phyloP scores from a whole-genome alignment of 2,888 invertebrate species.

The Crepidodera aurea region DNA sequence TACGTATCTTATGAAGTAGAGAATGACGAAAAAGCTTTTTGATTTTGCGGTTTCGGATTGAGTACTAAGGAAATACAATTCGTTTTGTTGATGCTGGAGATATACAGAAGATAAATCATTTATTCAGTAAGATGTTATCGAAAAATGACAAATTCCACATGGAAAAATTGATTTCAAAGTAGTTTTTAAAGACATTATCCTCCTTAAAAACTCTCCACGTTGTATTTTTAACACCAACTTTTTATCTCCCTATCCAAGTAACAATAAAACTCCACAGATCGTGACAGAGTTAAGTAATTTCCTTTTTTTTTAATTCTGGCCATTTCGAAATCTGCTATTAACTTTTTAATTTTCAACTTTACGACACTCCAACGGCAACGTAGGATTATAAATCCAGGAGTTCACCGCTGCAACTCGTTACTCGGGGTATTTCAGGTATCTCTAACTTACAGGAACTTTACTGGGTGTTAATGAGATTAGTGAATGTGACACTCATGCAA shows the following conservation, averaged over 20 bases:
- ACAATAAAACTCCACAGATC: not conserved
- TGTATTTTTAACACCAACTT: no score
- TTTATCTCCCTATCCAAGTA: not conserved
- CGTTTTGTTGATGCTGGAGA: no score
- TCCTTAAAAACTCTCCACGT: no score
- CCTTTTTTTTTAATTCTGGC: not conserved
- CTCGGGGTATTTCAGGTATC: slow-evolving; percentile 25
- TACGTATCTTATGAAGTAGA: no score
- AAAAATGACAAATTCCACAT: no score
- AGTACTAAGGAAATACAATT: no score
- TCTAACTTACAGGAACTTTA: slow-evolving; percentile 15
- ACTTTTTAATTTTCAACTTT: slow-evolving; percentile 11
- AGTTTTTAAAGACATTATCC: no score
- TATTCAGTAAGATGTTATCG: no score
- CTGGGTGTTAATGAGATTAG: slow-evolving; percentile 38
- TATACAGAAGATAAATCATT: no score
- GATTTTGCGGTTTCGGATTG: no score
- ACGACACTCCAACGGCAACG: slow-evolving; percentile 8
- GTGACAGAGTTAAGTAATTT: not conserved
- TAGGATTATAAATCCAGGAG: slow-evolving; percentile 6
- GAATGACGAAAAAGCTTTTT: no score
- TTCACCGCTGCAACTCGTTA: not conserved
- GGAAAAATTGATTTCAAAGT: no score
- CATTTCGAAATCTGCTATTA: not conserved
- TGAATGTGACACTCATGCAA: slow-evolving; percentile 30